phyloP scores from a whole-genome alignment of 2,888 invertebrate species.

The Mantis religiosa region DNA sequence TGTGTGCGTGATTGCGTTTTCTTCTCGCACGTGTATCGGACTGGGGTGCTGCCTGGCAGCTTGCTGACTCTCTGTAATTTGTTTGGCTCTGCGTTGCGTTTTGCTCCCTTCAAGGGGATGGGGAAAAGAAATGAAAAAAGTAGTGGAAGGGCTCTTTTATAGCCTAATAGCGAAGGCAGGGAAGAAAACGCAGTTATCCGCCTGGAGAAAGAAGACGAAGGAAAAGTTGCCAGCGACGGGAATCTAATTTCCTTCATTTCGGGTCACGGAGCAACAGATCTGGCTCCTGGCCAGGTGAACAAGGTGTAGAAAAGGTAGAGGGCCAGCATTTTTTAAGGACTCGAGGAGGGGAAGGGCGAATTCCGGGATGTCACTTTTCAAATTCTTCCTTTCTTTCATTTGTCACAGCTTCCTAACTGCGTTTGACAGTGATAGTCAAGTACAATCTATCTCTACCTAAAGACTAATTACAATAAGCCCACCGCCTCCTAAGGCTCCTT shows the following conservation, averaged over 20 bases:
- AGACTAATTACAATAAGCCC: too few relatives aligned
- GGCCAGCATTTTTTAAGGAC: background rate
- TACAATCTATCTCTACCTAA: too few relatives aligned
- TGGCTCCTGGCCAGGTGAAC: background rate
- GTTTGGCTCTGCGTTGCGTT: background rate
- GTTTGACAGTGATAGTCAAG: too few relatives aligned
- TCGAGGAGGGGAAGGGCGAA: background rate
- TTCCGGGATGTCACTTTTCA: background rate
- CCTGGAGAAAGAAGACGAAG: background rate
- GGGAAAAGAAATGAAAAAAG: background rate
- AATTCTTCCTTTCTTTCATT: background rate
- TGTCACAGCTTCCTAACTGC: background rate
- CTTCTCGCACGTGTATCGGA: background rate
- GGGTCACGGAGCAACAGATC: constrained; percentile 20
- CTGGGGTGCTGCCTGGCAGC: background rate
- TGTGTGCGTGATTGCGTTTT: background rate
- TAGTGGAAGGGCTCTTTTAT: background rate
- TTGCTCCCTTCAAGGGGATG: background rate
- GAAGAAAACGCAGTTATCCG: constrained; percentile 17
- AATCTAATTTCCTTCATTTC: constrained; percentile 22
- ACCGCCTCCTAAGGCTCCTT: too few relatives aligned
- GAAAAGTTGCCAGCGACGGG: background rate
- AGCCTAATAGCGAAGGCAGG: background rate
- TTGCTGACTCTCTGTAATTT: background rate
- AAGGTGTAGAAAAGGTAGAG: background rate